phyloP scores from a whole-genome alignment of 2,113 vertebrate genomes.

The Pseudorectes ferrugineus region DNA sequence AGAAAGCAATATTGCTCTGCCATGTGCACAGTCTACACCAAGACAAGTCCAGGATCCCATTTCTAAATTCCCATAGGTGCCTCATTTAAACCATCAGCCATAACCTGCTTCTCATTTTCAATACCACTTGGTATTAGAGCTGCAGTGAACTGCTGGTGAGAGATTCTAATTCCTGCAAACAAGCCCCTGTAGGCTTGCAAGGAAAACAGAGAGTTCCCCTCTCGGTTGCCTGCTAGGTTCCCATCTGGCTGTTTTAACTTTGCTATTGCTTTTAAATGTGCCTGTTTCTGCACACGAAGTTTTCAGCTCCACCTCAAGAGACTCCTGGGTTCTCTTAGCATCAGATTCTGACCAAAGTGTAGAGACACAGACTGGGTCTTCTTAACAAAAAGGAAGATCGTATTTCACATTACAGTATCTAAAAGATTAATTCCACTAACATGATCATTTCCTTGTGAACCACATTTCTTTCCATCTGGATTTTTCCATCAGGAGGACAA shows the following conservation, averaged over 20 bases:
- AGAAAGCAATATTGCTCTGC: slow-evolving; percentile 64
- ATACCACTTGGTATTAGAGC: slow-evolving; percentile 61
- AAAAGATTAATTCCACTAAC: slow-evolving; percentile 42
- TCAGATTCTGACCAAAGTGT: not conserved
- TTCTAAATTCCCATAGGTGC: slow-evolving; percentile 63
- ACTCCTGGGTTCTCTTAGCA: not conserved
- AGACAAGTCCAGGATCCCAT: slow-evolving; percentile 58
- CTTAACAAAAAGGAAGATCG: slow-evolving; percentile 38
- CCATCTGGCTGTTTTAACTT: slow-evolving; percentile 67
- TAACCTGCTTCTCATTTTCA: slow-evolving; percentile 67
- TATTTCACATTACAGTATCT: slow-evolving; percentile 41
- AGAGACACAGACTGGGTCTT: slow-evolving; percentile 2
- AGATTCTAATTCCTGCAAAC: slow-evolving; percentile 69
- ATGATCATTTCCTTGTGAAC: slow-evolving; percentile 22
- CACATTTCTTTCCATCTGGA: slow-evolving; percentile 38
- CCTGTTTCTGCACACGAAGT: slow-evolving; percentile 9
- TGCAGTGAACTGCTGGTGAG: slow-evolving; percentile 61
- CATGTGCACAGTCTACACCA: slow-evolving; percentile 15
- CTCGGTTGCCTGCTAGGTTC: slow-evolving; percentile 55
- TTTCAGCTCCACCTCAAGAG: slow-evolving; percentile 46
- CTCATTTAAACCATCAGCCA: slow-evolving; percentile 64
- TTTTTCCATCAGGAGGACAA: slow-evolving; percentile 48
- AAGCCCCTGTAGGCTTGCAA: slow-evolving; percentile 63
- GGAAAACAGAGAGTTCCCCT: slow-evolving; percentile 58
- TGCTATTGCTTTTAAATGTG: slow-evolving; percentile 60